Base-by-base conservation (phyloP, 92 coral and sea anemone species). In the Galaxea fascicularis region DNA sequence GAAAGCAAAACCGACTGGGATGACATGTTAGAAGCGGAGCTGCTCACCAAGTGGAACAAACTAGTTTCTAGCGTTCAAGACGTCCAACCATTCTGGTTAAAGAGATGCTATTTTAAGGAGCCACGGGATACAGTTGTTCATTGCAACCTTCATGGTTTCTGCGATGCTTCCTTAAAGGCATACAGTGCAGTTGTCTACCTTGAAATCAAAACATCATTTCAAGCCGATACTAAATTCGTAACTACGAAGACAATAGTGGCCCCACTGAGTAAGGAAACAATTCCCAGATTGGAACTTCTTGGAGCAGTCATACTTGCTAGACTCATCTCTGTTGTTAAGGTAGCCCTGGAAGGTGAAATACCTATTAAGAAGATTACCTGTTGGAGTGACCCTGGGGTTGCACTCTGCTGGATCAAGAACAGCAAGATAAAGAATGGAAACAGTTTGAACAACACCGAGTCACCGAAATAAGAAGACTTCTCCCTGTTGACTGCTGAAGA, bases 401-500 rank as follows among this genome's bases (percentile, higher is more conserved):
- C 74, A 39, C 53, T 69, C 10, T 25, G 16, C 30, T 77, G 58
- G 78, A 22, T 71, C 26, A 45, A 13, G 15, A n/a, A n/a, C 27
- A 20, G 8, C 1, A n/a, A n/a, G 76, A n/a, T 3, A 71, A 47
- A 24, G 60, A 62, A 47, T 76, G 82, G 82, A 75, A 85, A 76
- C 89, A 66, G 63, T 85, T 47, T 47, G 66, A 76, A 49, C 76
- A 66, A 29, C 65, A 85, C 64, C 70, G 83, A 27, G 89, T 85
- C 6, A 65, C 51, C 46, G 78, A 85, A 54, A 85, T 66, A 10
- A 72, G 56, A 8, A 27, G 62, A 1, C 39, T 67, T 11, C 28
- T 73, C 29, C 25, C 35, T 0, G 68, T 62, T 11, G 46, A 53
- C 2, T 4, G 49, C 29, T 84, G 82, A 82, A 54, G 63, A 4